Evolutionary conservation across 2,797 vertebrate species (phyloP), one percentile per base, ranked within the genome.

Genomic region (Pelochelys cantorii): DNA sequence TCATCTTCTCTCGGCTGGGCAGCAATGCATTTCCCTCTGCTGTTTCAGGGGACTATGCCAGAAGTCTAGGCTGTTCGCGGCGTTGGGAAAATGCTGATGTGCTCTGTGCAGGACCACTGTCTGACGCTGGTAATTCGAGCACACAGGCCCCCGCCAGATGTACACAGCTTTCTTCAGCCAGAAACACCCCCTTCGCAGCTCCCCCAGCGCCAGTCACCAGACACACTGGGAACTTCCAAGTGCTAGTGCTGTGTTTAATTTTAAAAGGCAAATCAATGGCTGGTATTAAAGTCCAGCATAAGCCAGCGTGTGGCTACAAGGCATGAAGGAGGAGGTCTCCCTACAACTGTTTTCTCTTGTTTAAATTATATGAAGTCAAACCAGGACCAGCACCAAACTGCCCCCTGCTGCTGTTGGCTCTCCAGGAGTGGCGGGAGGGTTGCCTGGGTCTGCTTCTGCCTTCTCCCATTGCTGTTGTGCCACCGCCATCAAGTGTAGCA

Each of bases 1-100:
- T 86, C 90, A 89, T 95, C 83, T 94, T 74, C 54, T 2, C 1
- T 0, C 0, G 0, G 57, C 68, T 79, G 55, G 68, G 68, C 23
- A 81, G 48, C 80, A 89, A 42, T 84, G 75, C 53, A 22, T 90
- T 89, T 56, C 84, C 65, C 81, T 68, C 83, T 81, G 31, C 79
- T 86, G 56, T 74, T 84, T 23, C 62, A 65, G 48, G 81, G 60
- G 48, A 55, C 27, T 85, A 25, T 91, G 95, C 75, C 95, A 96
- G 81, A 55, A 74, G 60, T 87, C 78, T 20, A 81, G 80, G 56
- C 0, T 0, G 62, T 42, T 56, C 55, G 79, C 80, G 85, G 81
- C 87, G 71, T 4, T 88, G 78, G 79, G 17, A 56, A 81, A 59
- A 80, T 23, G 53, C 82, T 1, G 0, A 74, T 59, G 74, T 56